Base-by-base conservation (phyloP, 2,113 vertebrate species). In the Psittacara wagleri region DNA sequence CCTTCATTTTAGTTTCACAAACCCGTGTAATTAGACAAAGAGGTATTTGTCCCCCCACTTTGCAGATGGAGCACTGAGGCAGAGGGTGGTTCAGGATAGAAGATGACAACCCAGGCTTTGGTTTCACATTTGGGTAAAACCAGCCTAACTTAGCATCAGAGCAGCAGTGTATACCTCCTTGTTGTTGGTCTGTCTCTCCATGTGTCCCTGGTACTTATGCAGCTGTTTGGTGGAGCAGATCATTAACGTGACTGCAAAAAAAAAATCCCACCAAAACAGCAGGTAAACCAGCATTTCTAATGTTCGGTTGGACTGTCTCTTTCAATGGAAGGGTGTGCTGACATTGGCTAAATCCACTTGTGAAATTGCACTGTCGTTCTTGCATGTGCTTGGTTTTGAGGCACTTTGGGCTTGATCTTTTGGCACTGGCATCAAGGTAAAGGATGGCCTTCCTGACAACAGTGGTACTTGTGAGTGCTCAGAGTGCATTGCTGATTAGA, bases 301-400 rank as follows among this genome's bases (percentile, higher is more conserved):
- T 24, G 49, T 82, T 76, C 51, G 10, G 2, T 52, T 74, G 13
- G 49, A 13, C 33, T 35, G 4, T 55, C 18, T 82, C 8, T 85
- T 73, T 41, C 19, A 33, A 4, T 54, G 69, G 37, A 67, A 59
- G 5, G 5, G 0, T n/a, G 13, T 73, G 76, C 44, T 35, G 49
- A 39, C 22, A 3, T 23, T n/a, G 52, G 19, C 35, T 86, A 46
- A 76, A 89, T 62, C 9, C 6, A 8, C 4, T 43, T 41, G 61
- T 63, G 66, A 31, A 46, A 18, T 63, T 15, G 18, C 7, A 2
- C 33, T 3, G 1, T 23, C 0, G 0, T 46, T 79, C n/a, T 80
- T 12, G 19, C 44, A 6, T 4, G 0, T 41, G 44, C n/a, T 52
- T 57, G 17, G 4, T 55, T 78, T 64, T 73, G 70, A 41, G 52